Conservation (phyloP, 2,888 invertebrate genomes). For the Drosophila austrosaltans region DNA sequence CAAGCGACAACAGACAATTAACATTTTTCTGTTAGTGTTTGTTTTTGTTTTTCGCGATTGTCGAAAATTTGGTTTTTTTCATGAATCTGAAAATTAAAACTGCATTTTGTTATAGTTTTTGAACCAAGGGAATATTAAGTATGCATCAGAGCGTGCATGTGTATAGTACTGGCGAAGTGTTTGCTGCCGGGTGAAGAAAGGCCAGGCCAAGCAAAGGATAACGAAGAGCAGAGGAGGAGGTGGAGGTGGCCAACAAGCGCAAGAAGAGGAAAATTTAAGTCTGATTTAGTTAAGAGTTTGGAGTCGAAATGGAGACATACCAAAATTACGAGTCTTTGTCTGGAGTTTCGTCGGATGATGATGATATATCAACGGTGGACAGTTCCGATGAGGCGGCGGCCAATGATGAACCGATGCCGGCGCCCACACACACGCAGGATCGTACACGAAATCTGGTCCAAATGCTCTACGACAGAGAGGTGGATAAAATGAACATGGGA, state of each 20-base stretch:
- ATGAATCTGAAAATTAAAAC: background rate
- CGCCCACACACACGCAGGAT: conserved; percentile 34
- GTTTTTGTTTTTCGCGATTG: conserved; percentile 13
- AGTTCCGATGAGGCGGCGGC: conserved; percentile 70
- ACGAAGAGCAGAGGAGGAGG: background rate
- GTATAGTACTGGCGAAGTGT: background rate
- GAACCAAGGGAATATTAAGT: background rate
- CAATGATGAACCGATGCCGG: conserved; percentile 49
- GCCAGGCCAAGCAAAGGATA: conserved; percentile 5
- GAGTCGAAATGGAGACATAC: conserved; percentile 67
- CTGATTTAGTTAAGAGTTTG: conserved; percentile 45
- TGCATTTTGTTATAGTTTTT: background rate
- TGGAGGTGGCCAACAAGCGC: background rate
- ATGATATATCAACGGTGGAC: conserved; percentile 74
- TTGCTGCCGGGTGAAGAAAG: conserved; percentile 5
- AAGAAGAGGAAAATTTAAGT: conserved; percentile 47
- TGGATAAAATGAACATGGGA: conserved; percentile 32
- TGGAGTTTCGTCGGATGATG: conserved; percentile 73
- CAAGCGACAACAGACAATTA: background rate
- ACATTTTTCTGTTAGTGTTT: conserved; percentile 12
- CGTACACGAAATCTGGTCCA: conserved; percentile 73
- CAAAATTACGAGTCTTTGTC: conserved; percentile 72
- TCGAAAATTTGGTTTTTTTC: conserved; percentile 4
- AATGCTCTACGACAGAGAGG: conserved; percentile 79
- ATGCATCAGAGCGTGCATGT: background rate